Base-by-base conservation (phyloP, 2,888 invertebrate species). In the Gortyna flavago region DNA sequence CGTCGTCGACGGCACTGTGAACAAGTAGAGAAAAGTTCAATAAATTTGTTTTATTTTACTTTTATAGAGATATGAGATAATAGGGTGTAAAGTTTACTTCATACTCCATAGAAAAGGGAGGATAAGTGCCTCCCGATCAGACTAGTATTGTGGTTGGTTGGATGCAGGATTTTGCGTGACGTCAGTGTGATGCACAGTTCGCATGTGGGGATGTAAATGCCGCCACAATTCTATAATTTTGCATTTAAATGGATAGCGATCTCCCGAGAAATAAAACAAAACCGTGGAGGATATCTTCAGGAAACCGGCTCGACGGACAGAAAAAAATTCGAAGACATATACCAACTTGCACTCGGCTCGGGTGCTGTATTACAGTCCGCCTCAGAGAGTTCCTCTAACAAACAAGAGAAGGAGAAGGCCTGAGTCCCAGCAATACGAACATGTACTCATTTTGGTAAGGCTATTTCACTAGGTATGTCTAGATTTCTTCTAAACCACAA, bases 1-100 rank as follows among this genome's bases (percentile, higher is more conserved):
- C 89, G 97, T 97, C 91, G 97, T 97, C 89, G 97, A 92, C 85
- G 97, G 97, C 83, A 97, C 98, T 98, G 97, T 61, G 96, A 89
- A 93, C 92, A 77, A 75, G n/a, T 51, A 75, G n/a, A 67, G 21
- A 9, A 13, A 21, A 18, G 0, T n/a, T 44, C 1, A 3, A 76
- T 59, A 21, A 59, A 29, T 21, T 25, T 16, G n/a, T 29, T 41
- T 38, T 38, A 0, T 57, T 44, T 13, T 44, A 54, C 25, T 25
- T 54, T 11, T 11, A 11, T 54, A 54, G 0, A 4, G 9, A 9
- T 54, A 9, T 25, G 54, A 25, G 54, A 44, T 9, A 25, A 54
- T 54, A 54, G 9, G 25, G 11, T 11, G 51, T 51, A 8, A 21
- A 18, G 21, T 51, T 21, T 8, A 21, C 8, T 51, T 1, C n/a